Base-by-base conservation (phyloP, 2,797 vertebrate species). In the Vultur gryphus region DNA sequence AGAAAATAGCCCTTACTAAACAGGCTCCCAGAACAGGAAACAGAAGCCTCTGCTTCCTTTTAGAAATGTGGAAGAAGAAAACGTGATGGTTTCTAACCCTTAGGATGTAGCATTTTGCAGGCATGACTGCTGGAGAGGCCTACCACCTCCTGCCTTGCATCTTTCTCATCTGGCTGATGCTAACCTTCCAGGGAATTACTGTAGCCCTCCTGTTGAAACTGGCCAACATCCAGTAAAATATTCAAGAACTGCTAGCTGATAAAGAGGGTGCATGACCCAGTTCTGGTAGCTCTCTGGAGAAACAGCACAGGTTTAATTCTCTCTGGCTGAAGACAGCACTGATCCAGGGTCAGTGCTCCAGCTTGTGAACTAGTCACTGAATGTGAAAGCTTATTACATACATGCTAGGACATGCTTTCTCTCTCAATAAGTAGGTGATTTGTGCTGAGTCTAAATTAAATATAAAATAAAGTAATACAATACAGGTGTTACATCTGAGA, bases 221-320 rank as follows among this genome's bases (percentile, higher is more conserved):
- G 12, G n/a, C 14, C 9, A 52, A 57, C 35, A 39, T 11, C 21
- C 17, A 55, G 25, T 29, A 62, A 85, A 93, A 87, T n/a, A 80
- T 48, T 48, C 4, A 49, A 44, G 64, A 85, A 52, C 61, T 87
- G 18, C 58, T 58, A 69, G 65, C 39, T 79, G 51, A 82, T 51
- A 33, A 79, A 73, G 20, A 86, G 6, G 7, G 28, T 24, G 33
- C 66, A 58, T 39, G 67, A 79, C 25, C 46, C 39, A 89, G 25
- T 87, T 93, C 69, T 44, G 1, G 1, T 23, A 64, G 43, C 77
- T 52, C 37, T 70, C 46, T 5, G 1, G 23, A 86, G 59, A 83
- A 94, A 77, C 0, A 0, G 15, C 43, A 66, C 0, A 0, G 4
- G 7, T 73, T 83, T 93, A 67, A 91, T 75, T 83, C 84, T 49